Evolutionary conservation across 2,797 vertebrate genomes (phyloP).

Genomic region (Emydoidea blandingii): DNA sequence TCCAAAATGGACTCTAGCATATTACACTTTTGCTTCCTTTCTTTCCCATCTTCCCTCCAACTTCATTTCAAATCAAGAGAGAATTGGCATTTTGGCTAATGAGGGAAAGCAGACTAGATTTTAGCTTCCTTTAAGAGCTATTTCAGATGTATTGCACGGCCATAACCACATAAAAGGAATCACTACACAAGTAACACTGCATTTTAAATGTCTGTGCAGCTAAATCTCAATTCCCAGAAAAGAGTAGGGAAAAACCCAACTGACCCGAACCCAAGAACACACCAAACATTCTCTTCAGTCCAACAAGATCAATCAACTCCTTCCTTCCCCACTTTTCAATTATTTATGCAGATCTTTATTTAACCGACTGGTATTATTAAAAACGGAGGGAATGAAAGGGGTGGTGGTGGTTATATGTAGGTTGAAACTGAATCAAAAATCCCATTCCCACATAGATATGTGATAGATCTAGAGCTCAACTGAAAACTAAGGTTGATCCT

Average conservation of each 20-base stretch:
- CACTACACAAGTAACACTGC: not conserved
- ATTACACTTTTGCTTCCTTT: not conserved
- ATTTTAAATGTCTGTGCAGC: slow-evolving; percentile 24
- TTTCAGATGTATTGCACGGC: slow-evolving; percentile 15
- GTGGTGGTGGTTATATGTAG: rapidly evolving
- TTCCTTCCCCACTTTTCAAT: not conserved
- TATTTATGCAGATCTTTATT: slow-evolving; percentile 16
- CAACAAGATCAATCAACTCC: slow-evolving; percentile 33
- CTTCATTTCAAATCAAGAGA: slow-evolving; percentile 32
- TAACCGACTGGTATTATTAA: slow-evolving; percentile 9
- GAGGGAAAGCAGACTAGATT: slow-evolving; percentile 27
- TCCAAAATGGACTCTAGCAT: not conserved
- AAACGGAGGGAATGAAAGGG: not conserved
- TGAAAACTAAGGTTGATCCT: slow-evolving; percentile 2
- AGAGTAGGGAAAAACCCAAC: rapidly evolving
- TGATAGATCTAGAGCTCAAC: not conserved
- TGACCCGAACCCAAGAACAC: not conserved
- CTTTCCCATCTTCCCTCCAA: not conserved
- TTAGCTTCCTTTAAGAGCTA: slow-evolving; percentile 17
- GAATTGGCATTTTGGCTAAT: slow-evolving; percentile 35
- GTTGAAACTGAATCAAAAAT: not conserved
- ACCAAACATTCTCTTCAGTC: not conserved
- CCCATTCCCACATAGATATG: not conserved
- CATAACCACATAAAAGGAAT: slow-evolving; percentile 18
- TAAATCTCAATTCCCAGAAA: slow-evolving; percentile 40